phyloP scores from a whole-genome alignment of 2,797 vertebrate genomes.

The Adrianichthys oophorus region DNA sequence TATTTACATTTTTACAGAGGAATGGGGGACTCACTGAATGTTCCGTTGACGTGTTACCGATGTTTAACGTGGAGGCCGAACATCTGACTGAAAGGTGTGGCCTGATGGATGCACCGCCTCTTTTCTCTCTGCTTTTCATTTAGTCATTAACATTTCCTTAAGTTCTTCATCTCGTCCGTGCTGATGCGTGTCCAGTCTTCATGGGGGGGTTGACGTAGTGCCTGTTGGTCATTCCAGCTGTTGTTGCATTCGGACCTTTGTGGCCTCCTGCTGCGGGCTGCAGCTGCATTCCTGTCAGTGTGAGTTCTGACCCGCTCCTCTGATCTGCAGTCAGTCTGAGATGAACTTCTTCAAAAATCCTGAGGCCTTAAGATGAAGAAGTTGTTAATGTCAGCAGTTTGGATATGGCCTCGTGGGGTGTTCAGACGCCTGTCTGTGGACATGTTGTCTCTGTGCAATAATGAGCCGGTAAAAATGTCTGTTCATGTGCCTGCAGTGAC shows the following conservation, averaged over 20 bases:
- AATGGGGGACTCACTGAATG: not conserved
- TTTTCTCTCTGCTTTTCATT: not conserved
- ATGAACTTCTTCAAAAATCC: conserved; percentile 10
- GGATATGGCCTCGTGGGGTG: too few relatives aligned
- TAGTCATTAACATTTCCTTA: not conserved
- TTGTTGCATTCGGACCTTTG: conserved; percentile 27
- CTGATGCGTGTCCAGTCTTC: not conserved
- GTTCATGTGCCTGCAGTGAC: conserved; percentile 8
- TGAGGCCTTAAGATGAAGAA: conserved; percentile 15
- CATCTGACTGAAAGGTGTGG: not conserved
- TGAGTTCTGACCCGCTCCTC: not conserved
- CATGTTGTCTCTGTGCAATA: conserved; percentile 8
- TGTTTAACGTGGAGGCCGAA: too few relatives aligned
- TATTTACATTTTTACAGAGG: conserved; percentile 2
- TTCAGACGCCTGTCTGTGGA: too few relatives aligned
- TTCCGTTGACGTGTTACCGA: too few relatives aligned
- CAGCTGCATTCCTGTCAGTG: conserved; percentile 12
- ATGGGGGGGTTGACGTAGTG: not conserved
- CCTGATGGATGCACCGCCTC: conserved; percentile 3
- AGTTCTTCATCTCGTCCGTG: not conserved
- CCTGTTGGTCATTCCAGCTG: not conserved
- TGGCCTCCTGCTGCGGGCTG: conserved; percentile 27
- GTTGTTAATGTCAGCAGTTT: too few relatives aligned
- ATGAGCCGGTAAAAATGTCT: conserved; percentile 1
- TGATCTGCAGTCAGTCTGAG: conserved; percentile 4